phyloP scores from a whole-genome alignment of 2,797 vertebrate species.

The Rhinoraja longicauda region DNA sequence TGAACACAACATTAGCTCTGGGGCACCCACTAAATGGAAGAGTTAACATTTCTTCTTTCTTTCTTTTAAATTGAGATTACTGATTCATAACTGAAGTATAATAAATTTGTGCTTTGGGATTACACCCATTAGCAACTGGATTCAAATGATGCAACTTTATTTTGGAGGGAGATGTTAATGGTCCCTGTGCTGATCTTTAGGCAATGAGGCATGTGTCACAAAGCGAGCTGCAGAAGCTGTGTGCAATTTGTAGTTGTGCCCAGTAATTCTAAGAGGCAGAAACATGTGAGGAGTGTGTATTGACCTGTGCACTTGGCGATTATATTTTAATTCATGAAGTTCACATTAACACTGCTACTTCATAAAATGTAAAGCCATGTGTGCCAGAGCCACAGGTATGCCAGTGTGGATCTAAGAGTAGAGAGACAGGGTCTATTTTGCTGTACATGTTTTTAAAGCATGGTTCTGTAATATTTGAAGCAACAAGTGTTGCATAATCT shows the following conservation, averaged over 20 bases:
- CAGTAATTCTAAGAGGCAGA: background rate
- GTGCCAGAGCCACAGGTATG: no score
- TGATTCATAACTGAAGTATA: background rate
- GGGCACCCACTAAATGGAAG: background rate
- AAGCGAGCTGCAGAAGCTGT: background rate
- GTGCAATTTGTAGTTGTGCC: background rate
- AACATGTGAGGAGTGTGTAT: background rate
- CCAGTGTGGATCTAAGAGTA: background rate
- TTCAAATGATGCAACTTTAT: background rate
- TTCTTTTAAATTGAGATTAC: background rate
- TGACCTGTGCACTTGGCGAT: background rate
- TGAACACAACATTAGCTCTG: background rate
- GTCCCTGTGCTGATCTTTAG: background rate
- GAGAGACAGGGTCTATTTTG: background rate
- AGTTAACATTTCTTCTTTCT: background rate
- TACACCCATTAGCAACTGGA: background rate
- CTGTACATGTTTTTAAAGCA: background rate
- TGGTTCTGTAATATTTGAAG: background rate
- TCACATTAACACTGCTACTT: background rate
- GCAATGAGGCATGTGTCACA: background rate
- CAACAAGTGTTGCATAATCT: background rate
- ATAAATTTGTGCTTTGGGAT: background rate
- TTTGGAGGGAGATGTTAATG: background rate
- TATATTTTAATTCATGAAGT: background rate
- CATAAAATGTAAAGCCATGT: background rate